phyloP scores from a whole-genome alignment of 1,140 invertebrate genomes.

The Apis florea region DNA sequence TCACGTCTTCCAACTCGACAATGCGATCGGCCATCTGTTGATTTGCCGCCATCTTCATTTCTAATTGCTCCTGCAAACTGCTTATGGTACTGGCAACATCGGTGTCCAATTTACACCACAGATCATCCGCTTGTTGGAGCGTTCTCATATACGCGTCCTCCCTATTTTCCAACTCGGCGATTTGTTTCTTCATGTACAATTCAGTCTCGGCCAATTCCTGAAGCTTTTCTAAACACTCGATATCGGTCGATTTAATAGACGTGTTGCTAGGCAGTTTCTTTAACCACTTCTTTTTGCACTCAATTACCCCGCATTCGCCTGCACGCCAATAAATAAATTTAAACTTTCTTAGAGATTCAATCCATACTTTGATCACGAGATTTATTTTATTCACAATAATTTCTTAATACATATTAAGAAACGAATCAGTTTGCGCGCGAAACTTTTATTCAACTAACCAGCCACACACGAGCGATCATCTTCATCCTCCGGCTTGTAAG shows the following conservation, averaged over 20 bases:
- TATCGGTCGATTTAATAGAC: slow-evolving; percentile 67
- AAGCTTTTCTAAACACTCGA: slow-evolving; percentile 71
- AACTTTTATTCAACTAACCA: slow-evolving; percentile 1
- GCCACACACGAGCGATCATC: slow-evolving; percentile 27
- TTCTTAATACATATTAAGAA: background rate
- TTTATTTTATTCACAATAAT: background rate
- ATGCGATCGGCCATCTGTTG: slow-evolving; percentile 65
- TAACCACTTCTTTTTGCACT: slow-evolving; percentile 57
- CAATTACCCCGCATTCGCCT: slow-evolving; percentile 65
- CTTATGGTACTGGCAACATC: slow-evolving; percentile 65
- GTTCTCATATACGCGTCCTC: slow-evolving; percentile 87
- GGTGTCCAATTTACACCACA: slow-evolving; percentile 86
- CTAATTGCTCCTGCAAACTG: slow-evolving; percentile 72
- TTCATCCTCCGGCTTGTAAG: background rate
- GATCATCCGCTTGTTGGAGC: slow-evolving; percentile 86
- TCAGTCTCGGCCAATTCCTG: slow-evolving; percentile 70
- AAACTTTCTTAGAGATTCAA: no score
- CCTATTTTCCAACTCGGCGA: slow-evolving; percentile 84
- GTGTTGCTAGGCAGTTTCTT: slow-evolving; percentile 56
- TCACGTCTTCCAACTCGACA: slow-evolving; percentile 63
- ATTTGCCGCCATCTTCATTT: slow-evolving; percentile 65
- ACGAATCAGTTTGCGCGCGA: no score
- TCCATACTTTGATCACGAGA: no score
- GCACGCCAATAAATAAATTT: background rate
- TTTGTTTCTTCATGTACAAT: slow-evolving; percentile 77